These are phyloP conservation scores for Pelecanus crispus DNA, from an alignment of 2,113 vertebrate genomes.

Conservation along the genomic window DNA sequence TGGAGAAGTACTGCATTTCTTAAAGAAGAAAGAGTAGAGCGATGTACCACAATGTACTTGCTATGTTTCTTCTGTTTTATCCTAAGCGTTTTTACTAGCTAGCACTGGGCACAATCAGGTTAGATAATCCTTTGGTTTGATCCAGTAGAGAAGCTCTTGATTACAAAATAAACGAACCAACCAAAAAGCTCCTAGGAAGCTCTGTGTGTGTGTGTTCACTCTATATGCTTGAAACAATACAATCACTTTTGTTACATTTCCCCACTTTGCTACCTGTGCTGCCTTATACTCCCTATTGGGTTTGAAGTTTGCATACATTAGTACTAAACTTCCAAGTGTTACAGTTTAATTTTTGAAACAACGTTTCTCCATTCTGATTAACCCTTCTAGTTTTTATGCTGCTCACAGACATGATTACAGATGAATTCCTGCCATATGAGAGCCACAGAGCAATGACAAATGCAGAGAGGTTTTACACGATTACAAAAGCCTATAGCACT, in stretches of 20 bases:
- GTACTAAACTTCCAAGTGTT: background rate
- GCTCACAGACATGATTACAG: background rate
- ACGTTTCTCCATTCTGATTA: background rate
- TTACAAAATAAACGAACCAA: background rate
- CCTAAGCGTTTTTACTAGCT: background rate
- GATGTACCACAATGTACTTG: background rate
- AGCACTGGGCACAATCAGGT: background rate
- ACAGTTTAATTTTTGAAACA: background rate
- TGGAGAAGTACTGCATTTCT: background rate
- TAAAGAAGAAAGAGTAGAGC: background rate
- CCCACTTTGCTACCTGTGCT: background rate
- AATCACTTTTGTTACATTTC: background rate
- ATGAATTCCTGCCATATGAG: background rate
- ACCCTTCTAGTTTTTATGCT: background rate
- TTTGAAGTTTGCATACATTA: background rate
- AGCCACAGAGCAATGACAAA: background rate
- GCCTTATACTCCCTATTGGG: fast-evolving
- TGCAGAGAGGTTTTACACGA: background rate
- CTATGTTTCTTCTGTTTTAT: background rate
- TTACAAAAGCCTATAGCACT: background rate
- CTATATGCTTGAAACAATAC: background rate
- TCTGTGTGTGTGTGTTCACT: fast-evolving
- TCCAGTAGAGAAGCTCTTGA: background rate
- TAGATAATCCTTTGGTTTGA: background rate
- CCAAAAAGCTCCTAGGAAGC: background rate